Percentiles rank a stretch among this genome's conserved stretches.
Evolutionary conservation across 2,797 vertebrate genomes (phyloP).

Genomic region (Neopelma chrysocephalum): DNA sequence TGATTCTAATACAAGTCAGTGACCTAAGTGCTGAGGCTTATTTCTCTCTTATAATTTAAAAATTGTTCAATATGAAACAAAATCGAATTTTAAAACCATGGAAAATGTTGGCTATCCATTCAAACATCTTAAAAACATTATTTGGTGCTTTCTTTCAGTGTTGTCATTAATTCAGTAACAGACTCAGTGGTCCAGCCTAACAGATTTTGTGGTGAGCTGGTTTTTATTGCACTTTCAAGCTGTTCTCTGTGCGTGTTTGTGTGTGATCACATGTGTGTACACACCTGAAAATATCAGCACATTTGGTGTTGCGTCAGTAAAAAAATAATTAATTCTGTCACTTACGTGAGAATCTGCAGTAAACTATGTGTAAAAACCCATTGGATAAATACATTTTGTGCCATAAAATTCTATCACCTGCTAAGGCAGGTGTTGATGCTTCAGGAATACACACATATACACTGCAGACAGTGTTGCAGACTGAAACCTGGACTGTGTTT

Average conservation of each 20-base stretch:
- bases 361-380: slow-evolving; percentile 2
- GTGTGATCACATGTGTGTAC: not conserved
- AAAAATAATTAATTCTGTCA: not conserved
- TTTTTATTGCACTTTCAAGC: not conserved
- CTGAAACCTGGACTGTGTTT: not conserved
- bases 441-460: not conserved
- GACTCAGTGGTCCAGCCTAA: not conserved
- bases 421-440: slow-evolving; percentile 24
- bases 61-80: not conserved
- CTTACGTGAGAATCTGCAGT: not conserved
- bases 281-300: not conserved
- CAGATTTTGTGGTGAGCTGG: not conserved
- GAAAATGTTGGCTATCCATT: not conserved
- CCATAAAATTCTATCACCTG: slow-evolving; percentile 12
- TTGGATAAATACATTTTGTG: not conserved
- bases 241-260: not conserved
- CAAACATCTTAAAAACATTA: not conserved
- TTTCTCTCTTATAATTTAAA: not conserved
- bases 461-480: not conserved
- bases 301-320: not conserved
- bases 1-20: not conserved
- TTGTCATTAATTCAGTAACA: not conserved
- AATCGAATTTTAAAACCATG: not conserved
- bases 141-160: not conserved
- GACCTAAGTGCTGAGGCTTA: not conserved